phyloP scores from a whole-genome alignment of 2,797 vertebrate species.

The Nannoperca australis region DNA sequence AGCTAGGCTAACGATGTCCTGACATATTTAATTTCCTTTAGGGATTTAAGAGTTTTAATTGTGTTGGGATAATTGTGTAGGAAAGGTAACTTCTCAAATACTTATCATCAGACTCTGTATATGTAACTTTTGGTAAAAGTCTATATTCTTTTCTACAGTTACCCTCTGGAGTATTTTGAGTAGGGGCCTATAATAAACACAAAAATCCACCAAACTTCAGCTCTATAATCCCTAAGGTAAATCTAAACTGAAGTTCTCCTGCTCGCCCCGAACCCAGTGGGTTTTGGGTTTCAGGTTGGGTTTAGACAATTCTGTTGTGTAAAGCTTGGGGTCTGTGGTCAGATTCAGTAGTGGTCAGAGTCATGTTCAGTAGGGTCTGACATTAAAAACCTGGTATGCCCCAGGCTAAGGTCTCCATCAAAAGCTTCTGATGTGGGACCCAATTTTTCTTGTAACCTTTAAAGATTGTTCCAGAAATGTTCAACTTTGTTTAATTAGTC shows the following conservation, averaged over 20 bases:
- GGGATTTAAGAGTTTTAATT: neutral
- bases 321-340: neutral
- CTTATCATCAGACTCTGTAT: neutral
- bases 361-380: neutral
- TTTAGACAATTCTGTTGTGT: neutral
- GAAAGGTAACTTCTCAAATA: neutral
- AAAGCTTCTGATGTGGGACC: neutral
- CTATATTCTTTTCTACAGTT: neutral
- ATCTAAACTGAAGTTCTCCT: neutral
- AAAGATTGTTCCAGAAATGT: constrained; percentile 13
- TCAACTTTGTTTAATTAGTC: constrained; percentile 2
- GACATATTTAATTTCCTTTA: neutral
- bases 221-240: too few species aligned
- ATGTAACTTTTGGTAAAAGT: neutral
- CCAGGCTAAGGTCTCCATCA: neutral
- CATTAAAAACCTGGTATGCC: neutral
- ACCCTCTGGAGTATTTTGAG: neutral
- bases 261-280: neutral
- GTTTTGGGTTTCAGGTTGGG: neutral
- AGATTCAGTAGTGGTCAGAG: neutral
- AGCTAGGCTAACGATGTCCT: neutral
- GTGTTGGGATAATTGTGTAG: neutral
- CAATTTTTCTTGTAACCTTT: neutral
- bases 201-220: neutral
- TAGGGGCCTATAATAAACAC: neutral